A percentile compares a stretch with the other conserved stretches of the same genome.
Evolutionary conservation across 2,797 vertebrate species (phyloP).

Genomic region (Propithecus deckenii): DNA sequence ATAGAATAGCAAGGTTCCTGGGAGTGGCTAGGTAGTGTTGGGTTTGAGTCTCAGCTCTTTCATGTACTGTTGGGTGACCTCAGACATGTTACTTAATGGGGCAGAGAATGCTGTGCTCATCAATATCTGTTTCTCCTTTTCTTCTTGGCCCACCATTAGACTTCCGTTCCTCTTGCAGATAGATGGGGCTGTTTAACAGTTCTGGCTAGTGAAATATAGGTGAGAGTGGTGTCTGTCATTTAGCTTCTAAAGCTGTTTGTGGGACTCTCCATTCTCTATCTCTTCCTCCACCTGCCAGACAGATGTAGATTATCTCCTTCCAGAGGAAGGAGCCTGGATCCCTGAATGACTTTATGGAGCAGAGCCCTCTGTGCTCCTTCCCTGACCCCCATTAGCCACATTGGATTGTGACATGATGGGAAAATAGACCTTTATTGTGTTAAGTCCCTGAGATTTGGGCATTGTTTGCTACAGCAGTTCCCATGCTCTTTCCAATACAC

Average conservation of each 20-base stretch:
- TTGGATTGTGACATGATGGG: neutral
- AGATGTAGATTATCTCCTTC: neutral
- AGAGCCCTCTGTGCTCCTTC: neutral
- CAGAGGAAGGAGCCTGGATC: neutral
- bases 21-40: no score
- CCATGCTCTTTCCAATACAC: neutral
- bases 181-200: neutral
- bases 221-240: neutral
- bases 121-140: neutral
- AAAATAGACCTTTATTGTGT: neutral
- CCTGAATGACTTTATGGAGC: neutral
- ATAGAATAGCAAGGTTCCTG: neutral
- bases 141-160: neutral
- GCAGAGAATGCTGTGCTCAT: neutral
- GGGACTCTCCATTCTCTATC: neutral
- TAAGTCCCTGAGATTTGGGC: neutral
- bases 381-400: neutral
- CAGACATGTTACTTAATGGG: neutral
- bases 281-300: neutral
- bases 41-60: neutral
- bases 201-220: neutral
- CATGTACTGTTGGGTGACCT: neutral
- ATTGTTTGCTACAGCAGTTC: neutral
- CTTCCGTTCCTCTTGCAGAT: neutral
- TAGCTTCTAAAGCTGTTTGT: neutral